Base-by-base conservation (phyloP, 2,113 vertebrate species). In the Hemiprocne comata region DNA sequence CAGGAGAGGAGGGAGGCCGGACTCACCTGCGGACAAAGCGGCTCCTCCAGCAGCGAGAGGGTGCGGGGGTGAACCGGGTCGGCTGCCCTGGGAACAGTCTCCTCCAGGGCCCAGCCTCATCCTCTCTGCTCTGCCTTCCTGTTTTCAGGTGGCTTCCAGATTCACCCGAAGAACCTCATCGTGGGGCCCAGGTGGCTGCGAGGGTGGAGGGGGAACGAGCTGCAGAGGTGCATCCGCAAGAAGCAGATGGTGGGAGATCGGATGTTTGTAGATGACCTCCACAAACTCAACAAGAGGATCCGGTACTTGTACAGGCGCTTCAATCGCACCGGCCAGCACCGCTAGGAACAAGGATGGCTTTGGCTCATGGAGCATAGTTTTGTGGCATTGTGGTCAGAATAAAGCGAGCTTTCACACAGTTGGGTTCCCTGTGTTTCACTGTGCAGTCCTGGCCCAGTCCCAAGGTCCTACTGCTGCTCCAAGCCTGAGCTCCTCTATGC, bases 221-320 rank as follows among this genome's bases (percentile, higher is more conserved):
- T 99, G 93, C 98, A 99, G 97, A 98, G 99, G 23, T 98, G 99
- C 51, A 98, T 98, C 48, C 98, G 99, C 40, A 99, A 99, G 97
- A 99, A 98, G 97, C 97, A 87, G 90, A 97, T 99, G 98, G 98
- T 99, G 65, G 99, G 99, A 78, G 95, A 98, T 77, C 96, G 98
- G 33, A 99, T 99, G 99, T 99, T 99, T 96, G 44, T 64, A 9
- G 94, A 98, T 5, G 99, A 99, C 58, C 97, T 89, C 65, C 98
- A 98, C 92, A 98, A 98, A 20, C 97, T 99, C 88, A 98, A 97
- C 53, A 99, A 99, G 95, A 98, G 98, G 75, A 99, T 99, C 94
- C 86, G 95, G 4, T 99, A 97, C 95, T 98, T 99, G 85, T 99
- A 99, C 97, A 98, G 81, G 79, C 98, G 98, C 42, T 99, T 98